These are phyloP conservation scores for Phortica okadai DNA, from an alignment of 2,888 invertebrate species.

Conservation along the genomic window DNA sequence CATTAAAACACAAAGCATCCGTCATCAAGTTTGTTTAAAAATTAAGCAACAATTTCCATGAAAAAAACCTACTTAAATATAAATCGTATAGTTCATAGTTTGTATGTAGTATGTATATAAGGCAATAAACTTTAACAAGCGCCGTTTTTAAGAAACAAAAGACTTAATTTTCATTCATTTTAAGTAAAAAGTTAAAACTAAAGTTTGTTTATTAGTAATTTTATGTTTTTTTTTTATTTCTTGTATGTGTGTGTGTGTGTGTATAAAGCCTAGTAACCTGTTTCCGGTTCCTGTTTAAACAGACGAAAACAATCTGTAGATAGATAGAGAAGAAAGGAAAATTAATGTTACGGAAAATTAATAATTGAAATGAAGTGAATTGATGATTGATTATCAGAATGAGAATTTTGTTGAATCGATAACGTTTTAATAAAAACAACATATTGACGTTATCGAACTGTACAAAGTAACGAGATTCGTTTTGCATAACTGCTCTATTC, in stretches of 20 bases:
- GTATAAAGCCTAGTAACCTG: constrained; percentile 66
- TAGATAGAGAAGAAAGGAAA: background rate
- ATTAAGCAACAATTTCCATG: constrained; percentile 66
- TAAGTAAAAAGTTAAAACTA: constrained; percentile 38
- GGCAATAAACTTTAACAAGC: constrained; percentile 25
- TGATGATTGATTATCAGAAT: no score
- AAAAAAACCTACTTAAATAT: constrained; percentile 58
- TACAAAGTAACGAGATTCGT: background rate
- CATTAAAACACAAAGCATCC: constrained; percentile 2
- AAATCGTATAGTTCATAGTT: constrained; percentile 49
- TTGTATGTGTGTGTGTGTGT: constrained; percentile 3
- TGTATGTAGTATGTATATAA: background rate
- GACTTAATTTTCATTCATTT: constrained; percentile 41
- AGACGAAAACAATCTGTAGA: constrained; percentile 72
- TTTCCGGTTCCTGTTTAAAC: constrained; percentile 76
- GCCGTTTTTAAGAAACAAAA: constrained; percentile 60
- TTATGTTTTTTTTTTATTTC: constrained; percentile 9
- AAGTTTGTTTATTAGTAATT: constrained; percentile 26
- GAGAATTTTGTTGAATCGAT: background rate
- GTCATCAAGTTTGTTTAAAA: constrained; percentile 40
- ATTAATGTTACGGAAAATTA: no score
- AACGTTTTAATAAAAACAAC: background rate
- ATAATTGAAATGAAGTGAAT: no score
- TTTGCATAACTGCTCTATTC: no score
- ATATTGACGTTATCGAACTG: background rate